Evolutionary conservation across 64 coral and sea anemone genomes (phyloP), one percentile per base, ranked within the genome.

Genomic region (Dendronephthya gigantea): DNA sequence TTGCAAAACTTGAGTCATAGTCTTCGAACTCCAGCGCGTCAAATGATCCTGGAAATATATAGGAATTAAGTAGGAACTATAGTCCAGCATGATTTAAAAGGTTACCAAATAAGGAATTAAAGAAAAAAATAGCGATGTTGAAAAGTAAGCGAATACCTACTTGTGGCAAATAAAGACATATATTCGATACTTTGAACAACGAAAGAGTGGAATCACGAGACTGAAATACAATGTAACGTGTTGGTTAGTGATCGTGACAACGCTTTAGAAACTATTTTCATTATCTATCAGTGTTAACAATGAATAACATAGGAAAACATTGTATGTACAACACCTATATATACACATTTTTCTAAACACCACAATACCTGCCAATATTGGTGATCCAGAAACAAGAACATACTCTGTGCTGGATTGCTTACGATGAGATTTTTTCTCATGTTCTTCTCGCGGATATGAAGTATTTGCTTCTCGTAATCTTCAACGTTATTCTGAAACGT

Each of bases 391-490:
- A 96, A 92, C 15, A 96, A 81, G 70, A 96, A 96, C 90, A 96
- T 81, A 82, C 88, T 90, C 39, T 96, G 94, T 38, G 88, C 92
- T 31, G 90, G 85, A 83, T 96, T 96, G 85, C 88, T 96, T 23
- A 96, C 83, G 75, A 96, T 88, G 30, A 96, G 50, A 19, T 90
- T 88, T 66, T 82, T 96, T 30, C 40, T 68, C 40, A 88, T 88
- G 34, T 90, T 92, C 32, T 86, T 88, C 9, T 59, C 86, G 2
- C 90, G 40, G 28, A 96, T 81, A 37, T 86, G 83, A 39, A 96
- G 75, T 11, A 96, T 83, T 58, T 96, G 94, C n/a, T 96, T 96
- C 83, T 96, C 91, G 86, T 92, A 96, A 85, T 96, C 94, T 66
- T 47, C 50, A 36, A 85, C 50, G 76, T 88, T 83, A 88, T 92